Conservation (phyloP, 2,113 vertebrate genomes). For the Riparia riparia region DNA sequence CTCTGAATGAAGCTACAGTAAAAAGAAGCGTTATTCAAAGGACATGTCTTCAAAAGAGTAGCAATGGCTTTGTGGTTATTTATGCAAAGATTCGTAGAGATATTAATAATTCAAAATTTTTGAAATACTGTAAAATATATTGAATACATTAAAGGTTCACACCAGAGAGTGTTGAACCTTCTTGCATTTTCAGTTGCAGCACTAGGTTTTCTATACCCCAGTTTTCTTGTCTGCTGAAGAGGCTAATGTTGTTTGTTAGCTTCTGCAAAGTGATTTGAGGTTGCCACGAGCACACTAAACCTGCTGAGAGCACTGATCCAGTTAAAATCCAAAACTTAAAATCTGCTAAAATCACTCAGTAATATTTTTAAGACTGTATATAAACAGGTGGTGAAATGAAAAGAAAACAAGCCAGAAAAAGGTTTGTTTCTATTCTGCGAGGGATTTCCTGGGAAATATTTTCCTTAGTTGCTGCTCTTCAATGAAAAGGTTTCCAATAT, state of each 20-base stretch:
- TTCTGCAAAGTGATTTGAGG: neutral
- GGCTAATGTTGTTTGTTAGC: neutral
- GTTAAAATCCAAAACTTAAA: neutral
- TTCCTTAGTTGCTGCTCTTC: neutral
- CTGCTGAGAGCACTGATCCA: neutral
- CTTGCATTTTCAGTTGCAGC: neutral
- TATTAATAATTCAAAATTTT: neutral
- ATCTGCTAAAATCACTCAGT: neutral
- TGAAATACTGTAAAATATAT: neutral
- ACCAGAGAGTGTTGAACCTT: neutral
- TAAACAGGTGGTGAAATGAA: neutral
- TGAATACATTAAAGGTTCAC: neutral
- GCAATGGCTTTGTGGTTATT: neutral
- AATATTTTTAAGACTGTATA: neutral
- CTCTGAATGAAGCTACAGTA: neutral
- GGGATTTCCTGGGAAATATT: neutral
- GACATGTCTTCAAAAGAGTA: neutral
- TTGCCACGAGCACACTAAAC: neutral
- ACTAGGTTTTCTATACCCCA: neutral
- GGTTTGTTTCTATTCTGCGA: neutral
- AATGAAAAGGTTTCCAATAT: neutral
- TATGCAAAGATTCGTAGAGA: neutral
- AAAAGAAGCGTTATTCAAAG: neutral
- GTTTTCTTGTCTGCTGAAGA: neutral
- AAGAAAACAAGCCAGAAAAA: neutral